Evolutionary conservation across 2,888 invertebrate species (phyloP).

Genomic region (Ephialtes manifestator): DNA sequence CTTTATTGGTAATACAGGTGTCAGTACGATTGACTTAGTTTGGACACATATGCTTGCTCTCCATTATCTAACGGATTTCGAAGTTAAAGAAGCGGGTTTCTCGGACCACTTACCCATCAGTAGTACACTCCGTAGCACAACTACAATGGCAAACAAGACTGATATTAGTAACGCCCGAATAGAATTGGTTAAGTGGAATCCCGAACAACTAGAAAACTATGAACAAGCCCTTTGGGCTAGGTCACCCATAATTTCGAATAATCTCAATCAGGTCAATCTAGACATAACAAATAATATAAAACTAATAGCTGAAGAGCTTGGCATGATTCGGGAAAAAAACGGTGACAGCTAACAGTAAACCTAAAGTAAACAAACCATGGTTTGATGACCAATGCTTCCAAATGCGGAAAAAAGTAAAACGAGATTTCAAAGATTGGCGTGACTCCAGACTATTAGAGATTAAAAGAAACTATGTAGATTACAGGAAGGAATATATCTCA

Average conservation of each 20-base stretch:
- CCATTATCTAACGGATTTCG: slow-evolving; percentile 48
- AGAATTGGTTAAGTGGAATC: too few species aligned
- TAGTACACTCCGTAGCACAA: too few species aligned
- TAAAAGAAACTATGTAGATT: background rate
- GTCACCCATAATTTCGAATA: background rate
- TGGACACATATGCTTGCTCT: background rate
- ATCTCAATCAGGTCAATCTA: background rate
- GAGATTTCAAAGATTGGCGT: background rate
- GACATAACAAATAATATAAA: background rate
- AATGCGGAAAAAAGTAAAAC: slow-evolving; percentile 1
- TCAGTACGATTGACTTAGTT: too few species aligned
- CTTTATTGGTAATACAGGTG: too few species aligned
- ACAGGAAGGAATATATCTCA: background rate
- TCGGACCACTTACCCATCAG: slow-evolving; percentile 1
- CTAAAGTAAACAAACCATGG: slow-evolving; percentile 8
- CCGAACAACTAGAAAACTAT: too few species aligned
- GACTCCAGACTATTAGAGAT: background rate
- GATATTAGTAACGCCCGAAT: too few species aligned
- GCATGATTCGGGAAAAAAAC: background rate
- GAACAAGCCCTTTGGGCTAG: too few species aligned
- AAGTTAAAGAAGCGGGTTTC: slow-evolving; percentile 7
- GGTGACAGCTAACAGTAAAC: background rate
- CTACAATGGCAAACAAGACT: too few species aligned
- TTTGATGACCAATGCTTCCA: slow-evolving; percentile 10
- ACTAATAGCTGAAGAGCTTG: background rate